phyloP scores from a whole-genome alignment of 2,888 invertebrate genomes.

The Agrochola macilenta region DNA sequence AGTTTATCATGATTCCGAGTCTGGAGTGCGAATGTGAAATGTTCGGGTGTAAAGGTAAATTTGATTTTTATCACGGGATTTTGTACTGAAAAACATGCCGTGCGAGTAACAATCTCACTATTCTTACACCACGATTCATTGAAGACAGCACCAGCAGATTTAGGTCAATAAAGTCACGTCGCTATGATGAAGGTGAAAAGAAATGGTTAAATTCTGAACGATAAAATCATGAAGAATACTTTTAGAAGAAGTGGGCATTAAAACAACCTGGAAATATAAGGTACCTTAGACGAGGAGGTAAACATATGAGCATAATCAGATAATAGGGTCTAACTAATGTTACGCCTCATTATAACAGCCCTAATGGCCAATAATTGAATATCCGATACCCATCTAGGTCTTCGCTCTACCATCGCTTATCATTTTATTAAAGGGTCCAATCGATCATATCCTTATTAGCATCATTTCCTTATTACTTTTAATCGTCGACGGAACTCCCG shows the following conservation, averaged over 20 bases:
- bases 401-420: slow-evolving; percentile 16
- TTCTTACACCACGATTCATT: neutral
- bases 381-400: slow-evolving; percentile 10
- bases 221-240: neutral
- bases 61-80: slow-evolving; percentile 15
- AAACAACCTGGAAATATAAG: neutral
- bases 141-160: neutral
- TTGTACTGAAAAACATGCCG: neutral
- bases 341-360: too few species aligned
- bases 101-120: neutral
- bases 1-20: slow-evolving; percentile 51
- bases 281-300: neutral
- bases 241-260: neutral
- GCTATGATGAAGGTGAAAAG: neutral
- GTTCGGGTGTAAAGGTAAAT: neutral
- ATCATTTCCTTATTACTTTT: slow-evolving; percentile 57
- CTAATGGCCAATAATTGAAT: slow-evolving; percentile 9
- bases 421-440: slow-evolving; percentile 41
- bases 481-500: slow-evolving; percentile 31
- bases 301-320: neutral
- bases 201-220: neutral
- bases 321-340: neutral
- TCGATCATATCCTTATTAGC: slow-evolving; percentile 59
- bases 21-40: slow-evolving; percentile 21
- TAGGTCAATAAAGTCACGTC: too few species aligned